A percentile compares a stretch with the other conserved stretches of the same genome.
These are phyloP conservation scores for Bungarus multicinctus DNA, from an alignment of 2,113 vertebrate genomes.

Conservation along the genomic window DNA sequence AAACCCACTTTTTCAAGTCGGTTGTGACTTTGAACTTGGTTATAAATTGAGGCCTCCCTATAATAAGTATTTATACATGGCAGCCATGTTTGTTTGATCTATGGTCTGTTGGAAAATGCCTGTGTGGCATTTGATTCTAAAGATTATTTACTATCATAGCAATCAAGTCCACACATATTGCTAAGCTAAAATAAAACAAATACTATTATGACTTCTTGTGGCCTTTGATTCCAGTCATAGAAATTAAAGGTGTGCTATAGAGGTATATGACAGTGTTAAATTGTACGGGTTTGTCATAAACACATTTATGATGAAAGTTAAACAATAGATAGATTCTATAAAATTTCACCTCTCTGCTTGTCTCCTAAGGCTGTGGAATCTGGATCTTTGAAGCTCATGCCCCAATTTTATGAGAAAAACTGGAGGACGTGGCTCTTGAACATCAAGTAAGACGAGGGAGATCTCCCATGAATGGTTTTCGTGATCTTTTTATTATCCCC, in stretches of 20 bases:
- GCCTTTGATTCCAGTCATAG: neutral
- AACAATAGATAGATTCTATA: neutral
- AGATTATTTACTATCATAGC: neutral
- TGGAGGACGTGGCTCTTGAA: slow-evolving; percentile 86
- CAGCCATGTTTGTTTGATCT: neutral
- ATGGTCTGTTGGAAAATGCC: neutral
- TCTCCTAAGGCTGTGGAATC: slow-evolving; percentile 76
- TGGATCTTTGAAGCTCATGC: slow-evolving; percentile 71
- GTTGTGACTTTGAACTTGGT: neutral
- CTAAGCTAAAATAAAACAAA: neutral
- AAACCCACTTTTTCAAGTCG: neutral
- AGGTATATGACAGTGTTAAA: neutral
- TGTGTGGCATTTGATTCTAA: neutral
- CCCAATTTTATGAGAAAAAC: slow-evolving; percentile 78
- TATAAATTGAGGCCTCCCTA: neutral
- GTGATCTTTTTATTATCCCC: neutral
- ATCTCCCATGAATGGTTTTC: neutral
- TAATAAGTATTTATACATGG: neutral
- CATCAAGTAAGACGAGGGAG: slow-evolving; percentile 67
- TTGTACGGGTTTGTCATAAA: neutral
- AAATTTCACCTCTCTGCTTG: neutral
- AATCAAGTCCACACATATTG: neutral
- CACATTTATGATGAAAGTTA: too few relatives aligned
- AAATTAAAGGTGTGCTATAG: neutral
- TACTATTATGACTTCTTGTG: neutral